Conservation (phyloP, 2,113 vertebrate species). For the Mohoua ochrocephala region DNA sequence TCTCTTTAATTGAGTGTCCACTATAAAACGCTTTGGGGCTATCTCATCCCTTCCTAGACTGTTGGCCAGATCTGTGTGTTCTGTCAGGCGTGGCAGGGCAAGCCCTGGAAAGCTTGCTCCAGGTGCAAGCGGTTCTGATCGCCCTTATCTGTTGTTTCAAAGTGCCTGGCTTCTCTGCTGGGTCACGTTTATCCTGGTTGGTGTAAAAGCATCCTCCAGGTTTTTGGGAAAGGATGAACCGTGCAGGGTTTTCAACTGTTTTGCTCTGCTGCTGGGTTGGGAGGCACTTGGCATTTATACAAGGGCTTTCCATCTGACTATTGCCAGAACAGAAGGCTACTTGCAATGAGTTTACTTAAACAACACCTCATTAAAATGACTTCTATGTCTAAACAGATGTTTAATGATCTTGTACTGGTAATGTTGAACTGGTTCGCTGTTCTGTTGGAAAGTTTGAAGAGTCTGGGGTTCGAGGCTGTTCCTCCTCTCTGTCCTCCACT, state of each 20-base stretch:
- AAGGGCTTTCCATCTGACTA: not conserved
- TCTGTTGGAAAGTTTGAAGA: not conserved
- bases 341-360: conserved; percentile 38
- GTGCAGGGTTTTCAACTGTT: not conserved
- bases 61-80: not conserved
- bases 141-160: not conserved
- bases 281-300: conserved; percentile 29
- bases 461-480: not conserved
- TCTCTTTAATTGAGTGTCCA: not conserved
- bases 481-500: not conserved
- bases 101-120: not conserved
- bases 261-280: not conserved
- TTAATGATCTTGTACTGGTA: not conserved
- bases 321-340: conserved; percentile 53
- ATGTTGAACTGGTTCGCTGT: not conserved
- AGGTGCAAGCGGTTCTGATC: not conserved
- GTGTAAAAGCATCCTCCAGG: not conserved
- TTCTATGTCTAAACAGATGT: not conserved
- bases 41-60: not conserved
- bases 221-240: not conserved
- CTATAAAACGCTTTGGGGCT: not conserved
- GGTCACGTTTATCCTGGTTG: not conserved
- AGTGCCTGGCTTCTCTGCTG: not conserved
- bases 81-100: not conserved
- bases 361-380: conserved; percentile 61